Evolutionary conservation across 1,140 invertebrate genomes (phyloP), one percentile per base, ranked within the genome.

Genomic region (Heliothis virescens): DNA sequence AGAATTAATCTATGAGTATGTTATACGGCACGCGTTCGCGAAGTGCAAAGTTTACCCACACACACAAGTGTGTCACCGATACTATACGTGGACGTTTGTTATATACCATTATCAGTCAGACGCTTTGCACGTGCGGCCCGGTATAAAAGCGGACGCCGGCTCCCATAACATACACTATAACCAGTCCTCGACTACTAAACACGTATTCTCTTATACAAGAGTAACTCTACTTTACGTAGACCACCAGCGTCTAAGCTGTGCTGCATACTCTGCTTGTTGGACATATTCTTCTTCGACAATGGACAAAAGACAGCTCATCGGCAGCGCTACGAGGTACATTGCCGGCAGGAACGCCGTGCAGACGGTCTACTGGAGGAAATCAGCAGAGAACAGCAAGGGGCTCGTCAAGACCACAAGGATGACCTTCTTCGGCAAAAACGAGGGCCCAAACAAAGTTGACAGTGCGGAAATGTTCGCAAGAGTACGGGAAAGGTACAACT

Each of bases 291-390:
- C 29, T 59, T 79, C 34, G 62, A 86, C 88, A 87, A 94, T 95
- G 93, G 92, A 95, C 82, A 95, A 95, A 79, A 90, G 93, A 77
- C 88, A 92, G 47, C 83, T 96, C 63, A 95, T 96, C 11, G 95
- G 96, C 81, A 95, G 95, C 82, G 96, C 96, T 5, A 96, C 96
- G 4, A 95, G 96, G 53, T 97, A 96, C 86, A 96, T 97, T 74
- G 96, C 96, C 52, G 96, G 96, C 53, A 95, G 96, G 78, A 96
- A 97, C 82, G 96, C 96, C 1, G 95, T 97, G 18, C 96, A 97
- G 83, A 97, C 96, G 0, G 96, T 97, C 1, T 97, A 97, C 82
- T 97, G 97, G 97, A 94, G 96, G 81, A 95, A 95, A 74, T 89
- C 94, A 3, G 89, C 89, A 13, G 94, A 93, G 1, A 87, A 94